Percentiles rank a stretch among this genome's conserved stretches.
phyloP scores from a whole-genome alignment of 2,113 vertebrate species.

The Astur gentilis region DNA sequence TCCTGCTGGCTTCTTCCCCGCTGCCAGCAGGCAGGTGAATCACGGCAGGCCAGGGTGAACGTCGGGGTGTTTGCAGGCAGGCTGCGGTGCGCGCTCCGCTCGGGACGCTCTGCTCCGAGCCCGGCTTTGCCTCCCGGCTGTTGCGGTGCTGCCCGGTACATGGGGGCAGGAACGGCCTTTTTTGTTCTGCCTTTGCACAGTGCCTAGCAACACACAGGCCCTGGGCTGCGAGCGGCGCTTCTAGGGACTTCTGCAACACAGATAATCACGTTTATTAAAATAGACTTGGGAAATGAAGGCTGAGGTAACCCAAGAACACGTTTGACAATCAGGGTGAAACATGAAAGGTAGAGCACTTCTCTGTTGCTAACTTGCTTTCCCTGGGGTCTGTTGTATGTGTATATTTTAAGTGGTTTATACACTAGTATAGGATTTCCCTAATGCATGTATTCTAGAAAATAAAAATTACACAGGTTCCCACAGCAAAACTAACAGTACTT shows the following conservation, averaged over 20 bases:
- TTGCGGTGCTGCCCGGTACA: not conserved
- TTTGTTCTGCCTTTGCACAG: not conserved
- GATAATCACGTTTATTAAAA: not conserved
- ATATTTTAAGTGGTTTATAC: not conserved
- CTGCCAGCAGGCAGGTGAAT: not conserved
- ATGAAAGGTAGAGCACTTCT: not conserved
- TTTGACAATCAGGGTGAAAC: not conserved
- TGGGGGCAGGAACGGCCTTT: not conserved
- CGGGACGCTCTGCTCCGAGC: not conserved
- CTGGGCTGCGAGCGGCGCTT: not conserved
- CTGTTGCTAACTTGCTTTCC: not conserved
- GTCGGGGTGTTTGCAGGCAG: not conserved
- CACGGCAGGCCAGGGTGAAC: not conserved
- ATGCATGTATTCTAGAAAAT: not conserved
- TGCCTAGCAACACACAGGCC: not conserved
- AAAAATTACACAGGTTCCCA: not conserved
- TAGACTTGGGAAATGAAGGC: not conserved
- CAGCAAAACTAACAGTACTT: not conserved
- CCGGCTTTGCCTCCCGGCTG: not conserved
- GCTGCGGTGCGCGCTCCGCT: fast-evolving
- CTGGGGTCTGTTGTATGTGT: not conserved
- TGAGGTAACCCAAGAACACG: not conserved
- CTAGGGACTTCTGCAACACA: not conserved
- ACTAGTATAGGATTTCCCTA: not conserved
- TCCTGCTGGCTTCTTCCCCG: not conserved